Evolutionary conservation across 1,140 invertebrate genomes (phyloP), one percentile per base, ranked within the genome.

Genomic region (Penaeus japonicus): DNA sequence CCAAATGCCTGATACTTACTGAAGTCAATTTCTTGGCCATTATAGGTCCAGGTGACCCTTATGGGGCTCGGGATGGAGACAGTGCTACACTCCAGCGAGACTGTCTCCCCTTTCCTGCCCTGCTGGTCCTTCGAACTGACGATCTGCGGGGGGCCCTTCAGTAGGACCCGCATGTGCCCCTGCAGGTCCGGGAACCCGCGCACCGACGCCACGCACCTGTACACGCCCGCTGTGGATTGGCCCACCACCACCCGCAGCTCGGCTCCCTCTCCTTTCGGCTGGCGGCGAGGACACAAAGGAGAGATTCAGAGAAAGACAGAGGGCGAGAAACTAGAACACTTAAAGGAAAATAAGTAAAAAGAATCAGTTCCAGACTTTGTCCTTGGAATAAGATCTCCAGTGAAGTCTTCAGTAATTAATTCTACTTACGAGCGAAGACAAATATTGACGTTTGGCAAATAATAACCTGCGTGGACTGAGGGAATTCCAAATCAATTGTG

Each of bases 41-140:
- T 89, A 62, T 89, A 89, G 12, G 87, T 89, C 87, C 87, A 89
- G 5, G 87, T 89, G 39, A 98, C 96, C 78, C 95, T 94, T 90
- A 96, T 96, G 10, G 97, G 96, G 91, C 95, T 95, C 24, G 97
- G 97, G 87, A 98, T 96, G 32, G 97, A 96, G 91, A 96, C 95
- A 3, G 96, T 96, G 39, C 95, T 94, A 92, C 98, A 99, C 93
- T 98, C 97, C n/a, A 98, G 94, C 92, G 96, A 94, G 1, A 96
- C 96, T 5, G 95, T 95, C 91, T 96, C 96, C 0, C 96, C 96
- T 90, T 95, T 94, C 4, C 95, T 94, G 0, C 97, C 97, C 91
- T 96, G 97, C 92, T 98, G 97, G 5, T 96, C 95, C 89, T 95
- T 94, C 91, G 96, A 95, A 89, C 97, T 97, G 35, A 96, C 94